Conservation (phyloP, 2,797 vertebrate genomes). For the Spinus olivaceus region DNA sequence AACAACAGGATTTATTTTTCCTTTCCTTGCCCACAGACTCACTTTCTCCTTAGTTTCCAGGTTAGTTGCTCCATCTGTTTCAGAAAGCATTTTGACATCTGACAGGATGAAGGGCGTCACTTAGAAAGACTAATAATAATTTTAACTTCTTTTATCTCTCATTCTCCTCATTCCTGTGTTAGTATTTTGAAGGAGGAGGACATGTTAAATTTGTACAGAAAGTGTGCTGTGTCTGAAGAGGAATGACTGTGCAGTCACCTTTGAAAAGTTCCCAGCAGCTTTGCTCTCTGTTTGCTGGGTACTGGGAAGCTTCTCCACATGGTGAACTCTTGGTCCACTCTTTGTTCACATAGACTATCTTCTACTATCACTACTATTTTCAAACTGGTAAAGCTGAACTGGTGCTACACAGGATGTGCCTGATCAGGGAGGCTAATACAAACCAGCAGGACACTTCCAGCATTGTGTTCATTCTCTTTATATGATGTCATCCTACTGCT, state of each 20-base stretch:
- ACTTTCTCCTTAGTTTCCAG: background rate
- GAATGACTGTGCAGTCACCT: background rate
- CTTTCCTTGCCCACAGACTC: background rate
- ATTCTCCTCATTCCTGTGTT: background rate
- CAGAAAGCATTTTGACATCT: background rate
- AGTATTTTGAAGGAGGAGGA: background rate
- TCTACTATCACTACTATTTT: background rate
- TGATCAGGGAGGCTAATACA: slow-evolving; percentile 50
- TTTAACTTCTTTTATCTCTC: background rate
- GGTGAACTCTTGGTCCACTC: background rate
- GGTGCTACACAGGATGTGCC: slow-evolving; percentile 4
- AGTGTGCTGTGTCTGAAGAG: background rate
- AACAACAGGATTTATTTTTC: background rate
- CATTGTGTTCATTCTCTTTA: slow-evolving; percentile 59
- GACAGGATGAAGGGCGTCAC: background rate
- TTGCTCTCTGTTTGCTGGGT: background rate
- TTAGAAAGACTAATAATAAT: background rate
- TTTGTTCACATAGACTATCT: background rate
- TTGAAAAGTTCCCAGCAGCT: background rate
- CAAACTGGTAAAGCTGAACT: background rate
- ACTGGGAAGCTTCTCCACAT: background rate
- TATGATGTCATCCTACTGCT: slow-evolving; percentile 60
- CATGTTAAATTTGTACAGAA: background rate
- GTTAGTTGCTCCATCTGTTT: background rate
- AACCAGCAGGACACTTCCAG: slow-evolving; percentile 57